Evolutionary conservation across 1,140 invertebrate species (phyloP).

Genomic region (Macrobrachium nipponense): DNA sequence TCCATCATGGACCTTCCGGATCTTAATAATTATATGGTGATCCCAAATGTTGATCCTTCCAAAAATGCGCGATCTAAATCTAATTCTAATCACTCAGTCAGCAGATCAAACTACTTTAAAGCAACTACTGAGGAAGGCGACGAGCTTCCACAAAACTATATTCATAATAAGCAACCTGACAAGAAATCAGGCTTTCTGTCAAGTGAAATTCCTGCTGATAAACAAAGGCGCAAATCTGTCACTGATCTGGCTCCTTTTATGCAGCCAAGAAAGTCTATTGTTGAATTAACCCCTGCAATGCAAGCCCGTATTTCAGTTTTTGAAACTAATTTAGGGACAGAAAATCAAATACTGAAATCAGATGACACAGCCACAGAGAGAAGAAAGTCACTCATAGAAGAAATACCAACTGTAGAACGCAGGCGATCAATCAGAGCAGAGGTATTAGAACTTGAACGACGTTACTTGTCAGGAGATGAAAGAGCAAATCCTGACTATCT

Average conservation of each 20-base stretch:
- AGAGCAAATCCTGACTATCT: no score
- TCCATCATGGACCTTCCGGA: no score
- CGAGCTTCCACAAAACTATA: no score
- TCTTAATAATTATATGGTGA: no score
- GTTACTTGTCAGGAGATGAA: neutral
- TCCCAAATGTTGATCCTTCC: no score
- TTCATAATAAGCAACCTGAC: neutral
- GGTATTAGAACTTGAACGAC: neutral
- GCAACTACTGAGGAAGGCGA: no score
- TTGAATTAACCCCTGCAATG: conserved; percentile 40
- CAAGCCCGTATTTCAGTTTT: conserved; percentile 37
- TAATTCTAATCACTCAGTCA: no score
- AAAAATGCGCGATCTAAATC: no score
- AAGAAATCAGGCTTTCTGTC: neutral
- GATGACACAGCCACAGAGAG: no score
- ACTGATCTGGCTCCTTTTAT: conserved; percentile 31
- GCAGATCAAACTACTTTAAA: no score
- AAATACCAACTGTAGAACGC: neutral
- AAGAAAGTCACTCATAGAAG: neutral
- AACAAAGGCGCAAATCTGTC: neutral
- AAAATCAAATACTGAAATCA: neutral
- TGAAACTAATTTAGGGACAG: neutral
- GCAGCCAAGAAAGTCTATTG: conserved; percentile 40
- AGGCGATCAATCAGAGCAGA: conserved; percentile 18
- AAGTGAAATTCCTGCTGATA: neutral